Conservation (phyloP, 2,888 invertebrate species). For the Dinocampus coccinellae region DNA sequence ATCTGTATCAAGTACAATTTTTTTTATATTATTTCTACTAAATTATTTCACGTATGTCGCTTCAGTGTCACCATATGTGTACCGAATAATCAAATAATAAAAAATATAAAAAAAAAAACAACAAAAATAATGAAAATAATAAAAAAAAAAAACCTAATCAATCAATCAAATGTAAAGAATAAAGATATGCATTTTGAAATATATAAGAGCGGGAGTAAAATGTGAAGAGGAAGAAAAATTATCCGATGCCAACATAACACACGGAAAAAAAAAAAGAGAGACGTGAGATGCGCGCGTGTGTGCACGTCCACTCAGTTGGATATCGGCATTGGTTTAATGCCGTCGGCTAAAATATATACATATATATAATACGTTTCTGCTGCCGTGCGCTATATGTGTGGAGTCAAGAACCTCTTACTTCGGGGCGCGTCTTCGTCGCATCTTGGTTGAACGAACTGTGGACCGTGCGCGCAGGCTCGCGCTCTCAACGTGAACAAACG, state of each 20-base stretch:
- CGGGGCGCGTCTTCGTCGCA: constrained; percentile 51
- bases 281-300: neutral
- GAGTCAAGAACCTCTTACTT: constrained; percentile 55
- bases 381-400: constrained; percentile 25
- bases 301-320: neutral
- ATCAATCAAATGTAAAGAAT: too few species aligned
- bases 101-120: too few species aligned
- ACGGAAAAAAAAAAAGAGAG: neutral
- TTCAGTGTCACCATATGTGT: too few species aligned
- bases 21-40: too few species aligned
- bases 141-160: too few species aligned
- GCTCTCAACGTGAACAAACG: constrained; percentile 36
- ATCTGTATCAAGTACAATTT: neutral
- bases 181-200: too few species aligned
- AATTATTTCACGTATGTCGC: too few species aligned
- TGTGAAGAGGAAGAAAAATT: neutral
- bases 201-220: neutral
- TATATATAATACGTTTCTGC: constrained; percentile 10
- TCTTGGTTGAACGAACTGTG: constrained; percentile 62
- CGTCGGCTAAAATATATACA: neutral
- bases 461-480: constrained; percentile 43
- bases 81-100: too few species aligned
- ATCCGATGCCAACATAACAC: neutral
- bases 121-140: too few species aligned
- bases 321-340: constrained; percentile 11